phyloP scores from a whole-genome alignment of 2,113 vertebrate genomes.

The Nesogale talazaci region DNA sequence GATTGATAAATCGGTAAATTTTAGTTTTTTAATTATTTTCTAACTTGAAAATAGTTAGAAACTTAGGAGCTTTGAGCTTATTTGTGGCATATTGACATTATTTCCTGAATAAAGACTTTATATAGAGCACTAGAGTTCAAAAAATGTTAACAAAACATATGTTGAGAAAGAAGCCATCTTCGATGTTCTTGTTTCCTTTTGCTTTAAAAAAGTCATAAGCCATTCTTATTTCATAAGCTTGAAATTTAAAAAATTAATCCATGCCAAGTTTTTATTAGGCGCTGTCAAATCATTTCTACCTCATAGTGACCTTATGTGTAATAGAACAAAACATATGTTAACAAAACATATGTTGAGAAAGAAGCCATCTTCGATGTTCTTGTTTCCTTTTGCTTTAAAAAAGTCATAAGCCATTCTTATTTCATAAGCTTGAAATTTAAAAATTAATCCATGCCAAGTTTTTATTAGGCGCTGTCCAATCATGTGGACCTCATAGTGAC shows the following conservation, averaged over 20 bases:
- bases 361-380: background rate
- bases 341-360: background rate
- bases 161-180: background rate
- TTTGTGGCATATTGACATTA: background rate
- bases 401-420: background rate
- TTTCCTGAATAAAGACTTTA: background rate
- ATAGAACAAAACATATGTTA: too few relatives aligned
- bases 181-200: background rate
- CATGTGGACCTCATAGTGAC: too few relatives aligned
- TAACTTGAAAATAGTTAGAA: background rate
- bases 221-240: background rate
- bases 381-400: background rate
- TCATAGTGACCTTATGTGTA: too few relatives aligned
- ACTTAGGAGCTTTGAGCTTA: background rate
- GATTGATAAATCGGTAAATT: background rate
- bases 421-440: background rate
- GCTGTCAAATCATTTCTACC: too few relatives aligned
- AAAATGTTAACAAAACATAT: background rate
- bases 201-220: background rate
- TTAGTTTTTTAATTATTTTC: slow-evolving; percentile 29
- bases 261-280: background rate
- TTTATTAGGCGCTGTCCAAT: too few relatives aligned
- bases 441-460: background rate
- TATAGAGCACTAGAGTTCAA: background rate
- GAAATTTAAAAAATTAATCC: background rate